Conservation (phyloP, 2,113 vertebrate genomes). For the Platycercus adscitus region DNA sequence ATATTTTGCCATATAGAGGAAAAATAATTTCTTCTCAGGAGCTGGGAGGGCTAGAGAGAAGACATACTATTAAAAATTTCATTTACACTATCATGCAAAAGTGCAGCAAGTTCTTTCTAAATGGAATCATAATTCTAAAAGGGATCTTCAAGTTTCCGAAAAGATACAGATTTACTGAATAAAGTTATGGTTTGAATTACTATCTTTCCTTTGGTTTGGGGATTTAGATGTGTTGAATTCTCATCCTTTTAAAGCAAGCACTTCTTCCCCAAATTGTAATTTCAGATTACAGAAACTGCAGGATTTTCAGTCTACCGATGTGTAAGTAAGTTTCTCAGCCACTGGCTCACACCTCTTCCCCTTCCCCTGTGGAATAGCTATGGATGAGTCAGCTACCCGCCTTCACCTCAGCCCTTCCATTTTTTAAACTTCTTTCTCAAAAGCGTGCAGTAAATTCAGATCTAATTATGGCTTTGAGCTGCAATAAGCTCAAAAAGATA, state of each 20-base stretch:
- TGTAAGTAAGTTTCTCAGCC: background rate
- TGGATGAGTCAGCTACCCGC: background rate
- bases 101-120: background rate
- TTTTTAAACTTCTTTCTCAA: background rate
- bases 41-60: background rate
- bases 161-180: background rate
- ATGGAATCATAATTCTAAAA: background rate
- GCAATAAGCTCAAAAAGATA: background rate
- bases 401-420: background rate
- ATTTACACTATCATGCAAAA: background rate
- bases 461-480: background rate
- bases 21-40: background rate
- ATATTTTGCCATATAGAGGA: background rate
- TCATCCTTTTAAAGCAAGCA: background rate
- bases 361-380: rapidly evolving
- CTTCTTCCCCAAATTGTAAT: background rate
- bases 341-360: background rate
- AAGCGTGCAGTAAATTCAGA: background rate
- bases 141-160: background rate
- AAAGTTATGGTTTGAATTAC: background rate
- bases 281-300: background rate
- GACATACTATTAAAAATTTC: background rate
- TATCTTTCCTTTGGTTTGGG: background rate
- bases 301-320: background rate
- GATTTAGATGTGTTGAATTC: background rate